Evolutionary conservation across 2,797 vertebrate genomes (phyloP), one percentile per base, ranked within the genome.

Genomic region (Oreonectes daqikongensis): DNA sequence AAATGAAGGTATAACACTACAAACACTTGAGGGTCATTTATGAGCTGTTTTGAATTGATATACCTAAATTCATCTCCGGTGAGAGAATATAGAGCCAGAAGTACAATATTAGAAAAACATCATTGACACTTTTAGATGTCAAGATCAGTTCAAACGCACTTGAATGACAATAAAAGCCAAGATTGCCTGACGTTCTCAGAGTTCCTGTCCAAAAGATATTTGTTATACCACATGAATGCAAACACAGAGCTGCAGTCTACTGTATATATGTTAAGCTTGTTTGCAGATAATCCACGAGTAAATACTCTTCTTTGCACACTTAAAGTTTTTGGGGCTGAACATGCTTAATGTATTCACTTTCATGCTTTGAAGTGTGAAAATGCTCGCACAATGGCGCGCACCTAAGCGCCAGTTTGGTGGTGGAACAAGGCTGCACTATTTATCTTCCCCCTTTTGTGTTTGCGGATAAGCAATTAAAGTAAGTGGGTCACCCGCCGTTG

Each of bases 401-500:
- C 90, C 89, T 89, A 90, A 87, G 84, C 84, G 80, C 78, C 80
- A 84, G 75, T 82, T 82, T 81, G 74, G 72, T 85, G 84, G 74
- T 87, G 75, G 87, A 92, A 92, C 87, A 90, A 89, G 86, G 83
- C 82, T 87, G 84, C 81, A 81, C 82, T 88, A 87, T 92, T 90
- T 89, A 88, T 89, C 79, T 77, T 88, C 61, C 18, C 63, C 66
- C 73, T 73, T 69, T 81, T 90, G 87, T 89, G 88, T 92, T 91
- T 90, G 86, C 85, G 86, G 86, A 83, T 92, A 89, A 88, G 90
- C 91, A 93, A 93, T 93, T 93, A 91, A 93, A 93, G 91, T 85
- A 93, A 92, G 86, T 93, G 87, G 91, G 92, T 92, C 92, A 88
- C 85, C 86, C 86, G 84, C 89, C 88, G 89, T 89, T 88, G 88